These are phyloP conservation scores for Piprites chloris DNA, from an alignment of 2,113 vertebrate species.

Conservation along the genomic window DNA sequence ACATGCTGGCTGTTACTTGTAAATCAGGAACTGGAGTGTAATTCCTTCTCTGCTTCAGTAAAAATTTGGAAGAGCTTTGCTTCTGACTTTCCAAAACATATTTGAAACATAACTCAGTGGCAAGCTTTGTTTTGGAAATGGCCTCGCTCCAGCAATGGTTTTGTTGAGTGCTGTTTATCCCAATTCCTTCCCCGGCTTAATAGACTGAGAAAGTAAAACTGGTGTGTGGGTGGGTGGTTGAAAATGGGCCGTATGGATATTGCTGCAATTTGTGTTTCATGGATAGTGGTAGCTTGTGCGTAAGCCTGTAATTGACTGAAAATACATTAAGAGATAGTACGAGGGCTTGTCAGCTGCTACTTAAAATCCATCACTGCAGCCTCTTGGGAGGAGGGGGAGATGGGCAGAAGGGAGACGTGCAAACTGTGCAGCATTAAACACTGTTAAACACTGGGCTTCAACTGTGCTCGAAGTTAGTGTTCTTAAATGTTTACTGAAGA, in stretches of 20 bases:
- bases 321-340: not conserved
- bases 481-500: not conserved
- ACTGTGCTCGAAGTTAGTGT: not conserved
- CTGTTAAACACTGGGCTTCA: fast-evolving
- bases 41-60: not conserved
- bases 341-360: not conserved
- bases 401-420: not conserved
- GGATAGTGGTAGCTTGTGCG: not conserved
- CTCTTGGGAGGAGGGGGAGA: not conserved
- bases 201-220: conserved; percentile 43
- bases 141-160: not conserved
- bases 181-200: not conserved
- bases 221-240: conserved; percentile 10
- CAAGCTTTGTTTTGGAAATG: conserved; percentile 59
- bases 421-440: not conserved
- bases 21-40: not conserved
- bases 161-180: conserved; percentile 48
- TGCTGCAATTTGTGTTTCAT: not conserved
- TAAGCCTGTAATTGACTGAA: conserved; percentile 17
- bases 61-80: conserved; percentile 27
- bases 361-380: not conserved
- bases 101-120: conserved; percentile 54
- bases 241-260: conserved; percentile 15
- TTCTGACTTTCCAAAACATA: conserved; percentile 39
- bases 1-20: not conserved